These are phyloP conservation scores for Rhingia rostrata DNA, from an alignment of 2,888 invertebrate genomes.

Conservation along the genomic window DNA sequence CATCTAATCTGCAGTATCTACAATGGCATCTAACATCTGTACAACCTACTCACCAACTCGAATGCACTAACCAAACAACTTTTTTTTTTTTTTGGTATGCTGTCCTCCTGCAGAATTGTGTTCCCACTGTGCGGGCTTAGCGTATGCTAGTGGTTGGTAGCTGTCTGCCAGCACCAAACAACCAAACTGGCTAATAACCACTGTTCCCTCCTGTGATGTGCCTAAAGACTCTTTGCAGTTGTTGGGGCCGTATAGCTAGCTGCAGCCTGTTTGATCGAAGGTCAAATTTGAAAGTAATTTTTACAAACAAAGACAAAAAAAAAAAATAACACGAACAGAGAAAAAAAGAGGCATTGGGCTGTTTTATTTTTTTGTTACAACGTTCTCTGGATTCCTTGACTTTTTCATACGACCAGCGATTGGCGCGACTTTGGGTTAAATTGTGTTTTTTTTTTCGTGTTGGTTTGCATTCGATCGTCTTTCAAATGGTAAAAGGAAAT, in stretches of 20 bases:
- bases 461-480: constrained; percentile 7
- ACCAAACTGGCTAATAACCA: constrained; percentile 47
- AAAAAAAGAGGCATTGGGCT: constrained; percentile 22
- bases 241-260: background rate
- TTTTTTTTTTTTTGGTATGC: constrained; percentile 7
- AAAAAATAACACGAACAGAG: constrained; percentile 12
- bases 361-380: background rate
- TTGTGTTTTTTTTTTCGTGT: background rate
- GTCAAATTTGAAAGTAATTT: constrained; percentile 62
- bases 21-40: constrained; percentile 25
- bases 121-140: background rate
- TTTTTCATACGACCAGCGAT: constrained; percentile 16
- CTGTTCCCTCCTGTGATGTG: constrained; percentile 43
- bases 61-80: constrained; percentile 6
- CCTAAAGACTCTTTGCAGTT: constrained; percentile 13
- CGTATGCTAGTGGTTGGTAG: background rate
- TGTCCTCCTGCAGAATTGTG: background rate
- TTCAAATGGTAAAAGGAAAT: constrained; percentile 28
- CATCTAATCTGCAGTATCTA: background rate
- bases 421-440: constrained; percentile 7
- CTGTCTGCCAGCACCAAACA: constrained; percentile 12
- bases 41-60: constrained; percentile 33
- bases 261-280: constrained; percentile 59
- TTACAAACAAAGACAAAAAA: constrained; percentile 52
- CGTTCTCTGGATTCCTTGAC: constrained; percentile 45